A percentile compares a stretch with the other conserved stretches of the same genome.
These are phyloP conservation scores for Eupelmus urozonus DNA, from an alignment of 2,888 invertebrate genomes.

Conservation along the genomic window DNA sequence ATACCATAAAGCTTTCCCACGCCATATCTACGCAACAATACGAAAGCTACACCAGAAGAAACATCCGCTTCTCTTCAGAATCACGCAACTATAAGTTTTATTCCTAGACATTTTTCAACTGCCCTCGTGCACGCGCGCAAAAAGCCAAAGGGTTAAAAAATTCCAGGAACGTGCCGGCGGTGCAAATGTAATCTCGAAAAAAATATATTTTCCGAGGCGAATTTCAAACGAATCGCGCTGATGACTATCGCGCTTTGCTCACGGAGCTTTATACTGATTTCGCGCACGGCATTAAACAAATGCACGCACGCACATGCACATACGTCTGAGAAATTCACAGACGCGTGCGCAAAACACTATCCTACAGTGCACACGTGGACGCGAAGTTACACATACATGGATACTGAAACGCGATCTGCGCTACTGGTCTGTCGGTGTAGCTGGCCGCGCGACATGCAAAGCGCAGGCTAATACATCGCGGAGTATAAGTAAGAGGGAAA, in stretches of 20 bases:
- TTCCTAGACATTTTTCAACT: not conserved
- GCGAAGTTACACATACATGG: conserved; percentile 10
- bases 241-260: conserved; percentile 14
- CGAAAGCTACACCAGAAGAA: not conserved
- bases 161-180: no score
- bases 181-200: conserved; percentile 13
- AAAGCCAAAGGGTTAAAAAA: not conserved
- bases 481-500: not conserved
- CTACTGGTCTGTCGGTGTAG: not conserved
- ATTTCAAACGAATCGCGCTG: not conserved
- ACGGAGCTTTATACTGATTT: conserved; percentile 1
- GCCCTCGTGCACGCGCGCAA: no score
- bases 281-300: conserved; percentile 14
- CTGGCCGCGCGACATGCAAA: not conserved
- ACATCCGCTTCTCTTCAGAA: not conserved
- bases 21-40: not conserved
- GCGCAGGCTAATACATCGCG: not conserved
- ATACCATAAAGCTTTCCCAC: not conserved
- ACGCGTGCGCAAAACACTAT: not conserved
- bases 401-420: no score
- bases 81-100: not conserved
- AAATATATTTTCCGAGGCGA: not conserved
- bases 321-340: no score
- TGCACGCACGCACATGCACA: not conserved
- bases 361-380: no score